Conservation (phyloP, 92 coral and sea anemone genomes). For the Epizoanthus scotinus region DNA sequence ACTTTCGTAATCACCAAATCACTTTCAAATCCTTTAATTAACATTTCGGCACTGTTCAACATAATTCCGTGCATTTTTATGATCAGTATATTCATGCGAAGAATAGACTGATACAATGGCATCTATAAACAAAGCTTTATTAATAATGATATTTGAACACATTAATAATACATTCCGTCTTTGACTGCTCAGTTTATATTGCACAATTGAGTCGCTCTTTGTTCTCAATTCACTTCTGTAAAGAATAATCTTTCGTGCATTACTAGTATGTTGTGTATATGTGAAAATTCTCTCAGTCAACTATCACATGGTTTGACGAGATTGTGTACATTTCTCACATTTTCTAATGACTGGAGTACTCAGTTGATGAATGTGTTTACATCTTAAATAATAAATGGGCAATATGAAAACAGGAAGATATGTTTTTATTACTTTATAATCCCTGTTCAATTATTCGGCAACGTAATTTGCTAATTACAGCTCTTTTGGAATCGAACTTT, state of each 20-base stretch:
- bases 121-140: not conserved
- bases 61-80: not conserved
- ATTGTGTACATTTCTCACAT: constrained; percentile 4
- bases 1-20: constrained; percentile 18
- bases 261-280: not conserved
- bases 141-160: not conserved
- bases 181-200: not conserved
- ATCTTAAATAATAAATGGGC: not conserved
- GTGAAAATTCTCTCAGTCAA: not conserved
- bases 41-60: constrained; percentile 16
- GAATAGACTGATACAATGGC: not conserved
- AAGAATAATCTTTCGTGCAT: not conserved
- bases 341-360: not conserved
- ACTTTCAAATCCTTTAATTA: constrained; percentile 28
- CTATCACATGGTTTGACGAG: not conserved
- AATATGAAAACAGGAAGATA: too few species aligned
- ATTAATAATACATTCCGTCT: not conserved
- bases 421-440: too few species aligned
- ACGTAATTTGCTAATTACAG: too few species aligned
- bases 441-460: too few species aligned
- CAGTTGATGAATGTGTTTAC: constrained; percentile 7
- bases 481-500: too few species aligned
- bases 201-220: not conserved
- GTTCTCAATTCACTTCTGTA: constrained; percentile 3
- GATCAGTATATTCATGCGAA: not conserved